Conservation (phyloP, 2,113 vertebrate species). For the Oreocharis arfaki region DNA sequence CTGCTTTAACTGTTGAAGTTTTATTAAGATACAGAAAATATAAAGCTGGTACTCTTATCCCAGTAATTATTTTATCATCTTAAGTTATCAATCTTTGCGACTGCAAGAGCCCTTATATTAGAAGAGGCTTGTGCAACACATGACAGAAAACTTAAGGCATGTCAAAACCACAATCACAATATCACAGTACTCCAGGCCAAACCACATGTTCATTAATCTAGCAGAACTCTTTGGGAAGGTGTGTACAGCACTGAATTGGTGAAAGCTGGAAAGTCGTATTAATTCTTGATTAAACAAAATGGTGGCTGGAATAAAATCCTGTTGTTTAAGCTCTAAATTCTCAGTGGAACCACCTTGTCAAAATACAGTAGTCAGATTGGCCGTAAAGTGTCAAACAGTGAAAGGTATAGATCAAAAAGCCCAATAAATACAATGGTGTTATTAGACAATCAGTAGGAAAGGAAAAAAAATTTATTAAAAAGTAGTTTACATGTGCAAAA, state of each 20-base stretch:
- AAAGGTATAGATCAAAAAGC: background rate
- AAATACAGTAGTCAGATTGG: background rate
- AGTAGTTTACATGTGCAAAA: background rate
- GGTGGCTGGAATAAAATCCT: background rate
- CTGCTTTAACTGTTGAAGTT: background rate
- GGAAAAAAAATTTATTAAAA: background rate
- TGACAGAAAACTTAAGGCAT: background rate
- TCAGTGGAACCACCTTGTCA: background rate
- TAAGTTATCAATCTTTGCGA: background rate
- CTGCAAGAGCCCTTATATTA: background rate
- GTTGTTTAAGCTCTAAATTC: background rate
- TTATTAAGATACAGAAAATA: background rate
- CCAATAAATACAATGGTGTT: background rate
- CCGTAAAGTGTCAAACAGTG: background rate
- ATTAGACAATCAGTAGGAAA: background rate
- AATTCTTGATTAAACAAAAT: constrained; percentile 2
- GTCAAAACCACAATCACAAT: background rate
- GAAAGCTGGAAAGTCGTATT: background rate
- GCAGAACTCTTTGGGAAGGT: background rate
- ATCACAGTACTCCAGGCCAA: background rate
- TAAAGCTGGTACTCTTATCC: background rate
- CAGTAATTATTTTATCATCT: background rate
- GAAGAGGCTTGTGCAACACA: background rate
- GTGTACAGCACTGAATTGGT: background rate
- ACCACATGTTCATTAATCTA: background rate